Percentiles rank a stretch among this genome's conserved stretches.
Evolutionary conservation across 1,140 invertebrate species (phyloP).

Genomic region (Brachionus koreanus): DNA sequence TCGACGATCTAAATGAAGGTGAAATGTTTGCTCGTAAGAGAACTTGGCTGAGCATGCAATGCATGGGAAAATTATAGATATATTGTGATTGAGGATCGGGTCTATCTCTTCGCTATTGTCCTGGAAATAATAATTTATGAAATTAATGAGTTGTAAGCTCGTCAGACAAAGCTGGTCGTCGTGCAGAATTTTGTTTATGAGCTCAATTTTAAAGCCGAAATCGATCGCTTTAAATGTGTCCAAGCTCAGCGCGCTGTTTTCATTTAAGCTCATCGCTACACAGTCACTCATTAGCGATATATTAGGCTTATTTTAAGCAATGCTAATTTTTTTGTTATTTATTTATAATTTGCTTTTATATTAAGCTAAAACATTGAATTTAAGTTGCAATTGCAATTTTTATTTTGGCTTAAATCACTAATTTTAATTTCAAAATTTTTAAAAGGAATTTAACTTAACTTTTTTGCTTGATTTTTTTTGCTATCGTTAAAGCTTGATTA

Average conservation of each 20-base stretch:
- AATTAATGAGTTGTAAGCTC: conserved; percentile 9
- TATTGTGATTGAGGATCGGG: neutral
- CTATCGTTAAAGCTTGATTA: too few relatives aligned
- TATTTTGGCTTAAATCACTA: neutral
- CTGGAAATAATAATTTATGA: conserved; percentile 2
- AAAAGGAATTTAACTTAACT: neutral
- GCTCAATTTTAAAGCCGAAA: conserved; percentile 1
- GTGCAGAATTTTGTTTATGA: conserved; percentile 22
- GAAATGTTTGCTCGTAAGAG: conserved; percentile 23
- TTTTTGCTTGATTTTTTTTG: neutral
- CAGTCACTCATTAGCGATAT: neutral
- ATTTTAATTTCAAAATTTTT: neutral
- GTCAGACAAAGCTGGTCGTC: neutral
- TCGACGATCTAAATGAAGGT: conserved; percentile 17
- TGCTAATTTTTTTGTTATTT: neutral
- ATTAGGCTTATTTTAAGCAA: neutral
- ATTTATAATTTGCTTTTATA: neutral
- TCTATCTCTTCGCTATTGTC: neutral
- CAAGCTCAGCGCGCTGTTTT: neutral
- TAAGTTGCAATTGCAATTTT: neutral
- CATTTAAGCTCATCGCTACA: neutral
- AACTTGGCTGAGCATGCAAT: conserved; percentile 2
- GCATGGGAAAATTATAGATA: conserved; percentile 25
- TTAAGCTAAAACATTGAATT: neutral
- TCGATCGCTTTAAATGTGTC: neutral